Evolutionary conservation across 2,888 invertebrate species (phyloP).

Genomic region (Saturnia japonica): DNA sequence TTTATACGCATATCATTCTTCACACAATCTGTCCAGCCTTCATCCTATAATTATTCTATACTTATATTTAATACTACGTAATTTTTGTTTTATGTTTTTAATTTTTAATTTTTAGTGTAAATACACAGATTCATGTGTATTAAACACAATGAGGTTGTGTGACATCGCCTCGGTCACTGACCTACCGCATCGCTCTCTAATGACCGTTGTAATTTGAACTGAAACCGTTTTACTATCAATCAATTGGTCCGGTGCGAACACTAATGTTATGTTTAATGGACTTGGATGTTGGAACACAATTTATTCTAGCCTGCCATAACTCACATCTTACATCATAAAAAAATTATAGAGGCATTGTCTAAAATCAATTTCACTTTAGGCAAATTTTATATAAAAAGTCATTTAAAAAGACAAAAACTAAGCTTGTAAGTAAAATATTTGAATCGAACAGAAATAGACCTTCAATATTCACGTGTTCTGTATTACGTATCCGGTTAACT

Average conservation of each 20-base stretch:
- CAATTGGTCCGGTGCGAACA: constrained; percentile 17
- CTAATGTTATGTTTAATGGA: constrained; percentile 3
- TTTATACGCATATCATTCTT: no score
- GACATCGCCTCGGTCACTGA: constrained; percentile 10
- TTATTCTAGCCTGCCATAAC: not conserved
- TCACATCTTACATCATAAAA: not conserved
- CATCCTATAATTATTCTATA: no score
- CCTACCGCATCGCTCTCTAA: constrained; percentile 14
- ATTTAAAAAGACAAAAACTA: no score
- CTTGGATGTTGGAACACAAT: not conserved
- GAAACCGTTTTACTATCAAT: constrained; percentile 24
- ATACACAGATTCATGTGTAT: not conserved
- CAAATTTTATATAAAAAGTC: no score
- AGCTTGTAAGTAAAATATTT: no score
- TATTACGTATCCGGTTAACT: no score
- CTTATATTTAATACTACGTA: no score
- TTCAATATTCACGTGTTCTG: no score
- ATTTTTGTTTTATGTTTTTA: no score
- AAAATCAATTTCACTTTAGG: no score
- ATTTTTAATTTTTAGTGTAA: not conserved
- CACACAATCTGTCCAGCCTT: no score
- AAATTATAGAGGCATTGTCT: not conserved
- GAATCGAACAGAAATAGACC: no score
- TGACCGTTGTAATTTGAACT: constrained; percentile 17
- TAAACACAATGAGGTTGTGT: not conserved